Percentiles rank a stretch among this genome's conserved stretches.
phyloP scores from a whole-genome alignment of 2,113 vertebrate genomes.

The Hydropotes inermis region DNA sequence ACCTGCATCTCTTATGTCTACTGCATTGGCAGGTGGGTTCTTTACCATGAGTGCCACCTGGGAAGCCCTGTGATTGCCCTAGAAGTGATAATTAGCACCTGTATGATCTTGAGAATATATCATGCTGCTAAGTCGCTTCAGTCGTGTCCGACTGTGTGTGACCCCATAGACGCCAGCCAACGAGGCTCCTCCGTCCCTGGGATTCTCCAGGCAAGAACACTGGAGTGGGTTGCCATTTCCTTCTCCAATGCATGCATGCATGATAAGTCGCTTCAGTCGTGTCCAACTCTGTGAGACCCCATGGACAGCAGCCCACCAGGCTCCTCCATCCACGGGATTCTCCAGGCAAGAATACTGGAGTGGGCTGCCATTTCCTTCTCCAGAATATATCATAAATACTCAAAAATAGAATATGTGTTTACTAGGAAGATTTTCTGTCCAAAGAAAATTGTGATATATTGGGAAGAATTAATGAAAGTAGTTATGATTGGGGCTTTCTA shows the following conservation, averaged over 20 bases:
- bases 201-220: no score
- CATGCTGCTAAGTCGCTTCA: neutral
- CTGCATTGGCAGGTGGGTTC: neutral
- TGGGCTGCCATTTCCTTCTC: no score
- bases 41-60: neutral
- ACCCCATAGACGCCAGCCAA: no score
- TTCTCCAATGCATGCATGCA: no score
- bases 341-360: no score
- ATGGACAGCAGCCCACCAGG: no score
- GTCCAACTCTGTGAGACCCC: no score
- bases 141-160: no score
- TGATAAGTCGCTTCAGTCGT: no score
- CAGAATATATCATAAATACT: neutral
- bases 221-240: no score
- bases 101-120: neutral
- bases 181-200: no score
- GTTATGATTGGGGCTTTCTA: neutral
- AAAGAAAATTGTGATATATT: neutral
- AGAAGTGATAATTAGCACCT: neutral
- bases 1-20: rapidly evolving
- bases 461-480: neutral
- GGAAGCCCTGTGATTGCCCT: neutral
- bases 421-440: neutral
- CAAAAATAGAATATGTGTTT: neutral
- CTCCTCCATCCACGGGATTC: no score